A percentile compares a stretch with the other conserved stretches of the same genome.
These are phyloP conservation scores for Lucilia cuprina DNA, from an alignment of 1,140 invertebrate genomes.

Conservation along the genomic window DNA sequence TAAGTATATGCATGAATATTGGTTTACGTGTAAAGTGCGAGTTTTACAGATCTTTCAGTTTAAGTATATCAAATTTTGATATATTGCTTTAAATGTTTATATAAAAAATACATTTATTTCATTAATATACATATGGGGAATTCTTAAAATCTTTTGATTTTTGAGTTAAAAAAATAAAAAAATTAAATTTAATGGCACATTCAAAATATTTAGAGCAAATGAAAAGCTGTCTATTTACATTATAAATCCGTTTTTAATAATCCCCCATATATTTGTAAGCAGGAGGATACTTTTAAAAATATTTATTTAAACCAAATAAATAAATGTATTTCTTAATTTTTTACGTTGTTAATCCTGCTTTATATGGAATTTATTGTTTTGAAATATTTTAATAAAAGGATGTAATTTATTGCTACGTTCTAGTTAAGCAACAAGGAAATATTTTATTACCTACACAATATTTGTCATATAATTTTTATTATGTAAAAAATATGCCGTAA, in stretches of 20 bases:
- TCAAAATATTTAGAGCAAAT: too few relatives aligned
- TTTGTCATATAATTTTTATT: neutral
- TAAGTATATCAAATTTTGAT: slow-evolving; percentile 5
- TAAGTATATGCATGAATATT: too few relatives aligned
- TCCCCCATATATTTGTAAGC: too few relatives aligned
- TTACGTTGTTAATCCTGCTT: neutral
- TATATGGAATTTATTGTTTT: neutral
- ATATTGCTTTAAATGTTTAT: neutral
- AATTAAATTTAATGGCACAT: too few relatives aligned
- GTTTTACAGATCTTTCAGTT: neutral
- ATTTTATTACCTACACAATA: neutral
- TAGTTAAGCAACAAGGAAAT: neutral
- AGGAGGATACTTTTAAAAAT: neutral
- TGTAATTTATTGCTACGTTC: neutral
- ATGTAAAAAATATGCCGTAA: too few relatives aligned
- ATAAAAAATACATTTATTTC: neutral
- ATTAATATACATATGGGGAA: too few relatives aligned
- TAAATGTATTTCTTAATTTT: too few relatives aligned
- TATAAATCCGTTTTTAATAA: too few relatives aligned
- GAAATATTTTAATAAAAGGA: neutral
- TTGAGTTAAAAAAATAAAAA: too few relatives aligned
- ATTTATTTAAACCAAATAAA: neutral
- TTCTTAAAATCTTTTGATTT: too few relatives aligned
- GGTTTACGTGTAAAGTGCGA: too few relatives aligned
- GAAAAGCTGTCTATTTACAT: too few relatives aligned